Percentiles rank a stretch among this genome's conserved stretches.
Evolutionary conservation across 2,113 vertebrate genomes (phyloP).

Genomic region (Lasiurus borealis): DNA sequence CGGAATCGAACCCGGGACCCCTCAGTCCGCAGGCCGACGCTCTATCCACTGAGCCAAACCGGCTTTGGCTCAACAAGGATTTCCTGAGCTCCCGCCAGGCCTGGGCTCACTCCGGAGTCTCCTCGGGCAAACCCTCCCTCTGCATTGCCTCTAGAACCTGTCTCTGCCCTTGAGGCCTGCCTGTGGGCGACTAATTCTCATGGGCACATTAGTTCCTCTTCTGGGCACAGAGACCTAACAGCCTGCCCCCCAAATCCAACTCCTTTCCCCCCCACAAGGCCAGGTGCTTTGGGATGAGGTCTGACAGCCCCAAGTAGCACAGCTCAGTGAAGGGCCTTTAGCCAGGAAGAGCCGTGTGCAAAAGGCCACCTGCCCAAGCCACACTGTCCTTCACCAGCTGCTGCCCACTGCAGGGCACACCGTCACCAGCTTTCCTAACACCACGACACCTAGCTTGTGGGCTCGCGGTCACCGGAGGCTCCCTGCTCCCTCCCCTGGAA

Average conservation of each 20-base stretch:
- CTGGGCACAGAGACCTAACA: background rate
- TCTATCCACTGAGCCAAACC: too few relatives aligned
- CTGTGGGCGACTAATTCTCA: background rate
- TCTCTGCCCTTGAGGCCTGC: background rate
- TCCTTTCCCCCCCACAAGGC: background rate
- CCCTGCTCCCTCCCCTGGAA: background rate
- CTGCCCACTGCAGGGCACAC: background rate
- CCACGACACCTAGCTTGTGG: background rate
- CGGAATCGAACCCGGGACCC: too few relatives aligned
- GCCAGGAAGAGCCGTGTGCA: background rate
- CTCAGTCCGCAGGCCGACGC: too few relatives aligned
- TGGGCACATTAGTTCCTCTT: background rate
- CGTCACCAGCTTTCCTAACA: background rate
- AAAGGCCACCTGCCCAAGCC: background rate
- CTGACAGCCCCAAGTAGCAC: background rate
- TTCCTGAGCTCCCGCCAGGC: background rate
- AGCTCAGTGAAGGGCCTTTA: background rate
- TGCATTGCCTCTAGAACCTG: background rate
- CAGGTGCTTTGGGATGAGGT: background rate
- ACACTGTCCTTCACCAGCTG: background rate
- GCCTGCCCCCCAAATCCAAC: background rate
- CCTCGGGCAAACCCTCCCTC: background rate
- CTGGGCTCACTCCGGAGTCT: background rate
- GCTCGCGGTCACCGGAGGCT: background rate
- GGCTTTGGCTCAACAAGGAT: too few relatives aligned